A percentile compares a stretch with the other conserved stretches of the same genome.
Conservation (phyloP, 1,140 invertebrate species). For the Asobara japonica region DNA sequence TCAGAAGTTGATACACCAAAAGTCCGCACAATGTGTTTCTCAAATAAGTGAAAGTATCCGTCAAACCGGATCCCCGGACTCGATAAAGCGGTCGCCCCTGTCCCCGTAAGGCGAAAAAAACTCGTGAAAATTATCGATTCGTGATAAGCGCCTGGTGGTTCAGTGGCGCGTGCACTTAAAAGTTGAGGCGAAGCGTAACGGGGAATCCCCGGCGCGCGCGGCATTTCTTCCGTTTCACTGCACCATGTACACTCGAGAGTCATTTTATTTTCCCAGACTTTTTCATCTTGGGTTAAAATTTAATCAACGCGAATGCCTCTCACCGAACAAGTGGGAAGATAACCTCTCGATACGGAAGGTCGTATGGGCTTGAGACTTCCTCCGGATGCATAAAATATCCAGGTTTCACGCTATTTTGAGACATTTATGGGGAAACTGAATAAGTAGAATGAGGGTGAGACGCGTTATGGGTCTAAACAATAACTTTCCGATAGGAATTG, state of each 20-base stretch:
- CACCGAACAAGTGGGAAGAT: conserved; percentile 2
- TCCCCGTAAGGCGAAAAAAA: not conserved
- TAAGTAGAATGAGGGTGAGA: too few species aligned
- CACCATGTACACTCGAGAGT: not conserved
- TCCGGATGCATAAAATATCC: too few species aligned
- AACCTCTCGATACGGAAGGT: conserved; percentile 9
- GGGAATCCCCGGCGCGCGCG: conserved; percentile 9
- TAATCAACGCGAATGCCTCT: conserved; percentile 13
- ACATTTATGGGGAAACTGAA: too few species aligned
- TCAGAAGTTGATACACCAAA: not conserved
- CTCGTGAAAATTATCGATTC: not conserved
- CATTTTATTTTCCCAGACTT: not conserved
- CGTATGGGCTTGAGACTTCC: too few species aligned
- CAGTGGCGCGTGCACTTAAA: not conserved
- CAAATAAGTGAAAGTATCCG: not conserved
- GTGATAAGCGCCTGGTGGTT: not conserved
- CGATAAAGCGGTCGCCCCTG: not conserved
- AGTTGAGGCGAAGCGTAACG: conserved; percentile 5
- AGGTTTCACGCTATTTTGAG: too few species aligned
- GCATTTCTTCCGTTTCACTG: not conserved
- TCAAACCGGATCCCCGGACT: not conserved
- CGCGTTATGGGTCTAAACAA: too few species aligned
- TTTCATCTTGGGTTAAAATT: not conserved
- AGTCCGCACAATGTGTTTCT: not conserved
- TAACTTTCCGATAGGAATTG: too few species aligned